A percentile compares a stretch with the other conserved stretches of the same genome.
phyloP scores from a whole-genome alignment of 2,888 invertebrate species.

The Himalopsyche anomala region DNA sequence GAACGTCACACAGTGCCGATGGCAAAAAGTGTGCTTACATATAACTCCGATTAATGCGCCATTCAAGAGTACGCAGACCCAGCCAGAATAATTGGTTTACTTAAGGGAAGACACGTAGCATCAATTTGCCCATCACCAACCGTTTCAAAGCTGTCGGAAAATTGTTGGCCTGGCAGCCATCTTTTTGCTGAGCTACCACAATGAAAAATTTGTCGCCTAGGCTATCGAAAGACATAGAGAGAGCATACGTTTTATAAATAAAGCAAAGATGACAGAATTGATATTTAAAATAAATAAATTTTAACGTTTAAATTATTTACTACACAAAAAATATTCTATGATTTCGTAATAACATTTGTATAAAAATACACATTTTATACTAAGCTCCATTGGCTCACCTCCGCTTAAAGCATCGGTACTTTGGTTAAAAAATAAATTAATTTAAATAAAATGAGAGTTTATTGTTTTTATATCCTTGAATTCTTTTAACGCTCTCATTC shows the following conservation, averaged over 20 bases:
- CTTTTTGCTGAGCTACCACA: conserved; percentile 60
- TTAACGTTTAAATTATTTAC: too few relatives aligned
- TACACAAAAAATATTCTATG: too few relatives aligned
- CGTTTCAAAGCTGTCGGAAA: conserved; percentile 37
- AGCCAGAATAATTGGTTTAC: conserved; percentile 63
- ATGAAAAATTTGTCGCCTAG: conserved; percentile 11
- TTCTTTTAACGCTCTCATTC: too few relatives aligned
- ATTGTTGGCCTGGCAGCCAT: conserved; percentile 49
- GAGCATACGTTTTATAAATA: not conserved
- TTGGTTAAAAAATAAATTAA: too few relatives aligned
- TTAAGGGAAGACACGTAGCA: conserved; percentile 63
- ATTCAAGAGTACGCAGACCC: conserved; percentile 57
- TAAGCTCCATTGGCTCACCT: too few relatives aligned
- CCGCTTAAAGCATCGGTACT: too few relatives aligned
- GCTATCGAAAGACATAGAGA: not conserved
- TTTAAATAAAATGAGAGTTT: too few relatives aligned
- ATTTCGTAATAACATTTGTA: too few relatives aligned
- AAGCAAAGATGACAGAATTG: not conserved
- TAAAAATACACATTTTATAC: too few relatives aligned
- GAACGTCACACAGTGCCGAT: conserved; percentile 5
- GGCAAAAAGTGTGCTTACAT: conserved; percentile 33
- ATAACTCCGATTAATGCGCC: conserved; percentile 57
- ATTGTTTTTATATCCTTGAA: too few relatives aligned
- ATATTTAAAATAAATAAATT: too few relatives aligned
- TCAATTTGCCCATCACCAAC: conserved; percentile 62